Percentiles rank a stretch among this genome's conserved stretches.
phyloP scores from a whole-genome alignment of 2,888 invertebrate genomes.

The Eilema sororculum region DNA sequence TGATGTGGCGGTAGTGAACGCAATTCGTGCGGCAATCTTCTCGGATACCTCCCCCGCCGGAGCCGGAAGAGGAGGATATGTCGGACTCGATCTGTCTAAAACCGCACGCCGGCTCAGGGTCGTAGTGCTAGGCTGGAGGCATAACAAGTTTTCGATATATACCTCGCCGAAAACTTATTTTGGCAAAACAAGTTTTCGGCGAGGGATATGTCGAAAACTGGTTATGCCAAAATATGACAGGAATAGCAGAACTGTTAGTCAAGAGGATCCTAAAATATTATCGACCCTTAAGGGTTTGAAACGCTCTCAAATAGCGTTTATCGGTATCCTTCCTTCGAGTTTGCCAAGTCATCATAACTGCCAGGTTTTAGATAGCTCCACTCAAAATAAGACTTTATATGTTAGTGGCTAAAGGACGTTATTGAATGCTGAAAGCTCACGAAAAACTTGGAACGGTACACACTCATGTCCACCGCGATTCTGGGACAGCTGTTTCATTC shows the following conservation, averaged over 20 bases:
- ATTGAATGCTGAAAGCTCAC: neutral
- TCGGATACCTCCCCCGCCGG: too few species aligned
- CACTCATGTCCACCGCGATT: neutral
- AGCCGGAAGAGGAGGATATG: too few species aligned
- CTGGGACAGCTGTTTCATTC: neutral
- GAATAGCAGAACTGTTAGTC: neutral
- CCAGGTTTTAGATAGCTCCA: neutral
- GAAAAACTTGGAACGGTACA: neutral
- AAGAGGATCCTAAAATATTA: neutral
- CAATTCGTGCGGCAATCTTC: too few species aligned
- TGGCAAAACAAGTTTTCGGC: too few species aligned
- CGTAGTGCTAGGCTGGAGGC: too few species aligned
- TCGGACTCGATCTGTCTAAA: too few species aligned
- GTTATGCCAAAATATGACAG: neutral
- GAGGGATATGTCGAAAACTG: neutral
- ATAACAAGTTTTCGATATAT: too few species aligned
- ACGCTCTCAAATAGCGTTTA: neutral
- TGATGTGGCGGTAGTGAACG: too few species aligned
- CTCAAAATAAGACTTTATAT: neutral
- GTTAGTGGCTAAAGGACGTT: neutral
- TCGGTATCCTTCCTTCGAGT: neutral
- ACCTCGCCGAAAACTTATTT: too few species aligned
- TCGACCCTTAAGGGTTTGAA: neutral
- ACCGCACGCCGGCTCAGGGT: too few species aligned
- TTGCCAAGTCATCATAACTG: neutral